These are phyloP conservation scores for Ianthella basta DNA, from an alignment of 37 sponge, comb jelly and placozoan genomes.

Conservation along the genomic window DNA sequence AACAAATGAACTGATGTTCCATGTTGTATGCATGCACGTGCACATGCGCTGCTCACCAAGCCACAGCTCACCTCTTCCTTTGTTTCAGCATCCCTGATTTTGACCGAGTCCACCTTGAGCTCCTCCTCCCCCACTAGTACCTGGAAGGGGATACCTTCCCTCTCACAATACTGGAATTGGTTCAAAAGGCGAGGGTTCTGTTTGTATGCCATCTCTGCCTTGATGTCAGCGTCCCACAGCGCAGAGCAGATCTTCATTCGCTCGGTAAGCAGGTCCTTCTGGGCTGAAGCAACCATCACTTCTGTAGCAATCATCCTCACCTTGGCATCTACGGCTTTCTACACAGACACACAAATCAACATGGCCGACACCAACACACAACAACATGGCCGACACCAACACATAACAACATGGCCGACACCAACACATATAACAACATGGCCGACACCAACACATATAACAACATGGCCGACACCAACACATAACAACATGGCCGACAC, in stretches of 20 bases:
- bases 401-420: too few relatives aligned
- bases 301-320: slow-evolving; percentile 88
- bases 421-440: too few relatives aligned
- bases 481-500: too few relatives aligned
- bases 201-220: slow-evolving; percentile 92
- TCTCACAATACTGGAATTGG: slow-evolving; percentile 97
- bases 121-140: slow-evolving; percentile 91
- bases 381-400: too few relatives aligned
- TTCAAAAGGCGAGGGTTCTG: slow-evolving; percentile 92
- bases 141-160: slow-evolving; percentile 67
- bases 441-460: too few relatives aligned
- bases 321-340: slow-evolving; percentile 12
- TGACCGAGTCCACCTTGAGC: slow-evolving; percentile 76
- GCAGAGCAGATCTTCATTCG: slow-evolving; percentile 79
- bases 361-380: too few relatives aligned
- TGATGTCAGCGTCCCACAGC: slow-evolving; percentile 92
- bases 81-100: slow-evolving; percentile 73
- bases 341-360: background rate
- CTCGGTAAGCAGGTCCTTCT: slow-evolving; percentile 86
- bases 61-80: slow-evolving; percentile 72
- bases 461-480: too few relatives aligned
- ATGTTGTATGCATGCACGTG: too few relatives aligned
- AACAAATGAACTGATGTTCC: too few relatives aligned
- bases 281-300: slow-evolving; percentile 89
- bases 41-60: too few relatives aligned